A percentile compares a stretch with the other conserved stretches of the same genome.
phyloP scores from a whole-genome alignment of 30 jellyfish, hydroid and myxozoan genomes.

The Pseudorhiza aurosa region DNA sequence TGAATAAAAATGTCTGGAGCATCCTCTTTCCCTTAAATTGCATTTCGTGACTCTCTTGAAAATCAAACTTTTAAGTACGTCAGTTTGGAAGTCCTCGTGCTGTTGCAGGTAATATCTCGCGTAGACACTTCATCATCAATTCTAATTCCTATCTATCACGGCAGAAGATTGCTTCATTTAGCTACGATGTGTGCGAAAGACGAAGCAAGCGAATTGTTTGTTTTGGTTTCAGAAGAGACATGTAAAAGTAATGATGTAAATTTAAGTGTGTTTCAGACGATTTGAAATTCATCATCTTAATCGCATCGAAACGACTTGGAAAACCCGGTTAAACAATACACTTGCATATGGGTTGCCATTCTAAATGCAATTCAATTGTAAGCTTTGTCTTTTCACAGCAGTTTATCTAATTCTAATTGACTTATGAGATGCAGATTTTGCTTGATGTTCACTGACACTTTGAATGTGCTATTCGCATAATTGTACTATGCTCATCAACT shows the following conservation, averaged over 20 bases:
- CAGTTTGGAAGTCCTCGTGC: neutral
- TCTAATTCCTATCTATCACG: neutral
- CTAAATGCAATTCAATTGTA: neutral
- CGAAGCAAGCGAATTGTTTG: neutral
- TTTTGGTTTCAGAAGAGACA: slow-evolving; percentile 2
- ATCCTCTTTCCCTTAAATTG: too few relatives aligned
- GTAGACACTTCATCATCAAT: neutral
- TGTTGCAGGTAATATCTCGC: neutral
- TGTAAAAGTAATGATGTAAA: neutral
- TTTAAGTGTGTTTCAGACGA: neutral
- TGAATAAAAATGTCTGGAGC: too few relatives aligned
- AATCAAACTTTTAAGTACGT: too few relatives aligned
- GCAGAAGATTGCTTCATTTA: neutral
- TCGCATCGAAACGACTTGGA: neutral
- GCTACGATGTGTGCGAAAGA: neutral
- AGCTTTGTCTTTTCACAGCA: slow-evolving; percentile 8
- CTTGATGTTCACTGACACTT: slow-evolving; percentile 23
- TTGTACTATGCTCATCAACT: slow-evolving; percentile 46
- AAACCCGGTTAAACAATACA: neutral
- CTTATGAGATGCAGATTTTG: slow-evolving; percentile 10
- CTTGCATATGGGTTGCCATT: slow-evolving; percentile 21
- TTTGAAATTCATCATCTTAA: neutral
- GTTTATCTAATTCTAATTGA: slow-evolving; percentile 21
- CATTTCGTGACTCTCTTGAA: too few relatives aligned
- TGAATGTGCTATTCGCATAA: neutral